Base-by-base conservation (phyloP, 2,888 invertebrate species). In the Eupithecia centaureata region DNA sequence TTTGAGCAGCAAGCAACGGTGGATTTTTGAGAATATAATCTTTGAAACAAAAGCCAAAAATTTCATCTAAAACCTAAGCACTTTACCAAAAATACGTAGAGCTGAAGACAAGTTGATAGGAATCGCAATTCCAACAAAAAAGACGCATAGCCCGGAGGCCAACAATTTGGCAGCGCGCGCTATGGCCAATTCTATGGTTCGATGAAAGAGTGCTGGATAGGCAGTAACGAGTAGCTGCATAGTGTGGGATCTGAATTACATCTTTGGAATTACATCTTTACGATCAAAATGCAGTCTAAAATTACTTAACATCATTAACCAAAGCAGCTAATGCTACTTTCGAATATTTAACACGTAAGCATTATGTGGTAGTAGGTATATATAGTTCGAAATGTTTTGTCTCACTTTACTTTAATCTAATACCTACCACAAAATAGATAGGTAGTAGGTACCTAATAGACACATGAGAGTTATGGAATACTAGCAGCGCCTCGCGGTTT, bases 141-240 rank as follows among this genome's bases (percentile, higher is more conserved):
- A 13, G 27, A 27, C 52, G 27, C 52, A 52, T 52, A 27, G 27
- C 52, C 52, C 27, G 27, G 2, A 27, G 52, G 65, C 56, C 51
- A 60, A 63, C 69, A 65, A 69, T 65, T 69, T 69, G 69, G 69
- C 69, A 69, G 30, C 62, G 18, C 10, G 33, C 32, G 28, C 52
- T 52, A 27, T 27, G 27, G 52, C 15, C 27, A 52, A 52, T 52
- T 15, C 25, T 15, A 27, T 52, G 51, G 25, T 25, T 7, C 52
- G 8, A 5, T 52, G 27, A 52, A 52, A 27, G 27, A 52, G 52
- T 27, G 22, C 47, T 52, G 8, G 52, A 27, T 52, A 25, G 27
- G 25, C 51, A 13, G 25, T 25, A 51, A n/a, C n/a, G n/a, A n/a
- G n/a, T 51, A 13, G 25, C 0, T 51, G 51, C 4, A 13, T n/a